Evolutionary conservation across 1,140 invertebrate genomes (phyloP), one percentile per base, ranked within the genome.

Genomic region (Phthorimaea operculella): DNA sequence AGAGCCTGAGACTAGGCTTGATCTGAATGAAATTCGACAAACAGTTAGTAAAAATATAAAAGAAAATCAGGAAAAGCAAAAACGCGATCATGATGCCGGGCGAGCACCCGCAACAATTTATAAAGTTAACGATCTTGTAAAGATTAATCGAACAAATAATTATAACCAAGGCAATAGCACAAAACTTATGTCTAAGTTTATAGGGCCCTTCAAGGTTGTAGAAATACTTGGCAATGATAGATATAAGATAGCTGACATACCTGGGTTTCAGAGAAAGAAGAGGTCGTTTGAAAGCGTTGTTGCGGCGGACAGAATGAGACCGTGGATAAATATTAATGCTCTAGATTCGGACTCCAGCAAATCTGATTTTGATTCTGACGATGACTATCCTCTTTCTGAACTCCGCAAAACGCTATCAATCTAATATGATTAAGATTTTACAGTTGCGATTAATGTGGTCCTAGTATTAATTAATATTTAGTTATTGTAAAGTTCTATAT

Each of bases 161-260:
- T 21, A 50, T 4, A 50, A 50, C n/a, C 10, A 50, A 28, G 21
- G 21, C 7, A 21, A 50, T 1, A 50, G 48, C 14, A 50, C 18
- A 11, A 50, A 50, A 33, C 18, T 50, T 9, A 12, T 50, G 14
- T 50, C 48, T 12, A 50, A 50, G 11, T 50, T 50, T 50, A 50
- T 33, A 28, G 48, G 48, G 3, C 48, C 48, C 17, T 50, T 28
- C 21, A 50, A 50, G 14, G n/a, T 50, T n/a, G 10, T 33, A 4
- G 3, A 50, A 33, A 10, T 28, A 28, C 16, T 50, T 10, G 48
- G 48, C 1, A 50, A 50, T 33, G 48, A 50, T 14, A 21, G 48
- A 21, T 50, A 50, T 33, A 50, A 33, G 14, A 50, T 50, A 21
- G 12, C 18, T 28, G 21, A 50, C 14, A 18, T 50, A 12, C 48